A percentile compares a stretch with the other conserved stretches of the same genome.
phyloP scores from a whole-genome alignment of 2,113 vertebrate species.

The Periophthalmus modestus region DNA sequence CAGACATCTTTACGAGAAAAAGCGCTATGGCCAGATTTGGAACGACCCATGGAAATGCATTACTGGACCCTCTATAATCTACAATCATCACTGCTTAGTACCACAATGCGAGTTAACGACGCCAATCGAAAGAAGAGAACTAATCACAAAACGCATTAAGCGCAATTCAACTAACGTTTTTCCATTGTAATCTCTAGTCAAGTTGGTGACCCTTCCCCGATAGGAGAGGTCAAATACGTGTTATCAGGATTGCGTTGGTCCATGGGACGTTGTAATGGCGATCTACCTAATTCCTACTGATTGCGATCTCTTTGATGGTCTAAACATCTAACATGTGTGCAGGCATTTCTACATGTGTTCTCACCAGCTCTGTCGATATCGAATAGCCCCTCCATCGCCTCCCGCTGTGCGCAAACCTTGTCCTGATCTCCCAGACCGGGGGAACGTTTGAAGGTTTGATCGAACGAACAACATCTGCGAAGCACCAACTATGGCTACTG shows the following conservation, averaged over 20 bases:
- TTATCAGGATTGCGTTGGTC: conserved; percentile 56
- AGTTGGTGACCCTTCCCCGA: conserved; percentile 28
- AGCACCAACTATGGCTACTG: background rate
- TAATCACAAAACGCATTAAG: conserved; percentile 12
- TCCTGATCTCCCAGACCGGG: conserved; percentile 13
- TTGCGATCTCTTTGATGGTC: conserved; percentile 60
- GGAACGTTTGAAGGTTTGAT: conserved; percentile 14
- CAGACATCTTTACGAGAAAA: conserved; percentile 1
- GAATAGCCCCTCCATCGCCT: conserved; percentile 19
- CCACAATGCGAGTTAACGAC: conserved; percentile 60
- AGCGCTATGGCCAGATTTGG: background rate
- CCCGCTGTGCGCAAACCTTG: conserved; percentile 3
- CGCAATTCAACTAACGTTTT: conserved; percentile 44
- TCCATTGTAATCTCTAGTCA: conserved; percentile 32
- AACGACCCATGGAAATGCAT: background rate
- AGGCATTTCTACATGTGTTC: conserved; percentile 40
- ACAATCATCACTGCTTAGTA: conserved; percentile 59
- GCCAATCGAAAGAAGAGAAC: conserved; percentile 28
- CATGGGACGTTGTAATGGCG: conserved; percentile 59
- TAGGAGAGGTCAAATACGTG: conserved; percentile 39
- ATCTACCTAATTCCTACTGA: conserved; percentile 45
- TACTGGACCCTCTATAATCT: conserved; percentile 62
- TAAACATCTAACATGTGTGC: conserved; percentile 62
- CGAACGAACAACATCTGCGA: conserved; percentile 38
- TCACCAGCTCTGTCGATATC: conserved; percentile 47